Evolutionary conservation across 2,888 invertebrate genomes (phyloP).

Genomic region (Cryptus armator): DNA sequence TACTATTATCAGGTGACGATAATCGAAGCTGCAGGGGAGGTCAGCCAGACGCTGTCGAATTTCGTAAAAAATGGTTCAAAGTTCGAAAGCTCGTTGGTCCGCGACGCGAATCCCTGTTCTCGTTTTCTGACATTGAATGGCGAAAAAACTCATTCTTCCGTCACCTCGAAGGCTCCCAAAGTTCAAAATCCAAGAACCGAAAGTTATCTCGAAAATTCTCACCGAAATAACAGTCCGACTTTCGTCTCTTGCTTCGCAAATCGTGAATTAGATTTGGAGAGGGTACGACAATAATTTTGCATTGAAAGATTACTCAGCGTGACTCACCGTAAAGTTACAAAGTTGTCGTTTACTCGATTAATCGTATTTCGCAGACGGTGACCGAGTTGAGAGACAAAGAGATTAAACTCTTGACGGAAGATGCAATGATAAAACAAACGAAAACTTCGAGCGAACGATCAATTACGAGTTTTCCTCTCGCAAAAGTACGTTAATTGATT

Average conservation of each 20-base stretch:
- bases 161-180: slow-evolving; percentile 13
- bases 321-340: not conserved
- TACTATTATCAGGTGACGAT: slow-evolving; percentile 40
- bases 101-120: not conserved
- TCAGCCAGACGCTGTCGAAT: slow-evolving; percentile 35
- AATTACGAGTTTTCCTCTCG: slow-evolving; percentile 53
- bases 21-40: slow-evolving; percentile 49
- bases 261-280: slow-evolving; percentile 66
- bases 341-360: slow-evolving; percentile 18
- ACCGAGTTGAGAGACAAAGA: slow-evolving; percentile 54
- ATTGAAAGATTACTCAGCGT: not conserved
- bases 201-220: slow-evolving; percentile 34
- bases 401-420: slow-evolving; percentile 17
- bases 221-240: slow-evolving; percentile 15
- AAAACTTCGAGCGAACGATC: slow-evolving; percentile 46
- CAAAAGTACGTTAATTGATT: slow-evolving; percentile 61
- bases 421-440: slow-evolving; percentile 33
- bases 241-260: slow-evolving; percentile 51
- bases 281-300: slow-evolving; percentile 44
- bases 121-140: slow-evolving; percentile 12
- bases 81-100: not conserved
- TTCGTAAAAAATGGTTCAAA: slow-evolving; percentile 46
- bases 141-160: slow-evolving; percentile 45
- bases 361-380: slow-evolving; percentile 60
- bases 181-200: slow-evolving; percentile 24